Percentiles rank a stretch among this genome's conserved stretches.
Conservation (phyloP, 1,140 invertebrate species). For the Drosophila punjabiensis region DNA sequence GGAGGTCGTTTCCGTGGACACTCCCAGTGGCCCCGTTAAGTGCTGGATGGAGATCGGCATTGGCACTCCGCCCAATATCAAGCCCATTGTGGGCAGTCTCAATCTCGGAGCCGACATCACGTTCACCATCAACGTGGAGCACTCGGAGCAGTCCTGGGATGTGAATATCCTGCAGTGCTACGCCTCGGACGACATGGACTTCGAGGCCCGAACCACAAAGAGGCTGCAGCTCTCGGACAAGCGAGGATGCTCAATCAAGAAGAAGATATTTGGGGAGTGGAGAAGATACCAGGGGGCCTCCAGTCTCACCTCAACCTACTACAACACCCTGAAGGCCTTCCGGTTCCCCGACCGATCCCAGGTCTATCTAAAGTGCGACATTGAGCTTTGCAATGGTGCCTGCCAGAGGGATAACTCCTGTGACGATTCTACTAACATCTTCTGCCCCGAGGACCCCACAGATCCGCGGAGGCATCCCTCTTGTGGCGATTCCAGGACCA, state of each 20-base stretch:
- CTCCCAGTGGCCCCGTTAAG: conserved; percentile 87
- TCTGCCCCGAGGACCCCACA: neutral
- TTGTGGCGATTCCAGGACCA: neutral
- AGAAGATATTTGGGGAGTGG: conserved; percentile 89
- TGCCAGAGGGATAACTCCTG: conserved; percentile 71
- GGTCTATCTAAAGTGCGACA: conserved; percentile 91
- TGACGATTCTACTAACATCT: conserved; percentile 17
- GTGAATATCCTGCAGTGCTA: conserved; percentile 90
- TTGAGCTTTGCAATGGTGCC: conserved; percentile 87
- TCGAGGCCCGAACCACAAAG: conserved; percentile 87
- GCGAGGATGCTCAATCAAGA: conserved; percentile 89
- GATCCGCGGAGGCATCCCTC: neutral
- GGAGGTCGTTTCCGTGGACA: conserved; percentile 89
- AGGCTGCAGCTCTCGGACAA: conserved; percentile 89
- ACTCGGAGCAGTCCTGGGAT: conserved; percentile 88
- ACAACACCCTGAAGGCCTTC: conserved; percentile 90
- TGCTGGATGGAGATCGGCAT: conserved; percentile 93
- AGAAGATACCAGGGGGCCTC: conserved; percentile 87
- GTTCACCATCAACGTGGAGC: conserved; percentile 90
- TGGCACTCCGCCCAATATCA: conserved; percentile 89
- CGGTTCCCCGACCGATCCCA: conserved; percentile 90
- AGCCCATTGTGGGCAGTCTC: conserved; percentile 85
- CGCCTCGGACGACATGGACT: conserved; percentile 90
- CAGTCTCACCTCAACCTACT: conserved; percentile 88
- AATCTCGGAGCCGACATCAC: conserved; percentile 90